Conservation (phyloP, 2,888 invertebrate genomes). For the Cordilura impudica region DNA sequence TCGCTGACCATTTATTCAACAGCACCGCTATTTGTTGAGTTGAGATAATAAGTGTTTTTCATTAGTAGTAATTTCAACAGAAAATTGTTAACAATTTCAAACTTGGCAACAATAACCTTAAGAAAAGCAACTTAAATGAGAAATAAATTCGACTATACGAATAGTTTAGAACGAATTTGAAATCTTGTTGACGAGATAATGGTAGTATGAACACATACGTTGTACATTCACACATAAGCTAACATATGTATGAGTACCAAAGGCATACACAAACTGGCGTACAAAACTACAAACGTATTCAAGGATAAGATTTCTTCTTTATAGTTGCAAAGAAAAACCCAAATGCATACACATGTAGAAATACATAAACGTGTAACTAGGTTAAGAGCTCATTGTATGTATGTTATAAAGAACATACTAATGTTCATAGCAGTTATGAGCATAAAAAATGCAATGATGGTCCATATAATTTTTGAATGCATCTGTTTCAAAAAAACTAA, state of each 20-base stretch:
- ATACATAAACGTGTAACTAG: background rate
- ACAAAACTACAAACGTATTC: too few species aligned
- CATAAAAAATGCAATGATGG: too few species aligned
- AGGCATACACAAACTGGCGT: background rate
- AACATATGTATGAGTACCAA: background rate
- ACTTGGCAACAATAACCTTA: slow-evolving; percentile 31
- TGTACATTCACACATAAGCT: too few species aligned
- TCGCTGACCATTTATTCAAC: slow-evolving; percentile 5
- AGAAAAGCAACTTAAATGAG: background rate
- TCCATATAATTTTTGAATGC: too few species aligned
- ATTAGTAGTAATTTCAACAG: slow-evolving; percentile 11
- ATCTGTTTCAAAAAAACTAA: too few species aligned
- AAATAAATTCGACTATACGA: background rate
- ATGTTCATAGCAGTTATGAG: too few species aligned
- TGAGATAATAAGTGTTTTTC: slow-evolving; percentile 34
- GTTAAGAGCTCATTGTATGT: too few species aligned
- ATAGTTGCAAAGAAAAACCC: background rate
- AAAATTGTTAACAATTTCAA: slow-evolving; percentile 35
- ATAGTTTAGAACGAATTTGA: background rate
- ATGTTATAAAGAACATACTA: too few species aligned
- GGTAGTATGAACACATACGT: slow-evolving; percentile 44
- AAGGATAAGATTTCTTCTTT: too few species aligned
- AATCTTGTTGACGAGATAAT: slow-evolving; percentile 49
- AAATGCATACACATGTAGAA: background rate
- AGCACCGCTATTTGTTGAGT: slow-evolving; percentile 36